Conservation (phyloP, 2,888 invertebrate genomes). For the Branchellion lobata region DNA sequence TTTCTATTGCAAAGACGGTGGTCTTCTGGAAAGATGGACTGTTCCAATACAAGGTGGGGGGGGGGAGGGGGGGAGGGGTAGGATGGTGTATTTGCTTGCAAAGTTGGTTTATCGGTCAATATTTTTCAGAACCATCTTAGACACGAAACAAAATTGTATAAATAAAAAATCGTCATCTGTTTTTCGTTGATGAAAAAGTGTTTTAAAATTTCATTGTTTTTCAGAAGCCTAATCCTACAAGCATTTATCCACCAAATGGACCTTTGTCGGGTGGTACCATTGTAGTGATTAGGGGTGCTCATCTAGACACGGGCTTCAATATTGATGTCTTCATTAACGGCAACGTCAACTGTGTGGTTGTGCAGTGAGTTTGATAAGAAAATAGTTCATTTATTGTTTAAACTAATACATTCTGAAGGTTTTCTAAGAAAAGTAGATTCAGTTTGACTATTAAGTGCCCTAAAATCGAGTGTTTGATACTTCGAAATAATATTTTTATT, state of each 20-base stretch:
- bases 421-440: too few species aligned
- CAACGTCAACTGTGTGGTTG: constrained; percentile 31
- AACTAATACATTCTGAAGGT: neutral
- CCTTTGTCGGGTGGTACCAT: constrained; percentile 95
- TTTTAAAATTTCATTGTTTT: neutral
- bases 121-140: too few species aligned
- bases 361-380: constrained; percentile 36
- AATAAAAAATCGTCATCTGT: too few species aligned
- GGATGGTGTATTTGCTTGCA: neutral
- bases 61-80: neutral
- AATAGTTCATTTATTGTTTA: neutral
- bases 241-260: constrained; percentile 69
- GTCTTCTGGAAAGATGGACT: neutral
- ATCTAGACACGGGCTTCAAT: constrained; percentile 83
- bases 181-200: neutral
- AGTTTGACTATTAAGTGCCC: too few species aligned
- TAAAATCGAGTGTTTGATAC: too few species aligned
- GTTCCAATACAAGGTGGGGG: constrained; percentile 14
- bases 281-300: constrained; percentile 84
- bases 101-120: too few species aligned
- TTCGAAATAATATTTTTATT: too few species aligned
- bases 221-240: constrained; percentile 70
- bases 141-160: too few species aligned
- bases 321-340: constrained; percentile 45
- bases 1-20: neutral